These are phyloP conservation scores for Centrocercus urophasianus DNA, from an alignment of 2,113 vertebrate species.

Conservation along the genomic window DNA sequence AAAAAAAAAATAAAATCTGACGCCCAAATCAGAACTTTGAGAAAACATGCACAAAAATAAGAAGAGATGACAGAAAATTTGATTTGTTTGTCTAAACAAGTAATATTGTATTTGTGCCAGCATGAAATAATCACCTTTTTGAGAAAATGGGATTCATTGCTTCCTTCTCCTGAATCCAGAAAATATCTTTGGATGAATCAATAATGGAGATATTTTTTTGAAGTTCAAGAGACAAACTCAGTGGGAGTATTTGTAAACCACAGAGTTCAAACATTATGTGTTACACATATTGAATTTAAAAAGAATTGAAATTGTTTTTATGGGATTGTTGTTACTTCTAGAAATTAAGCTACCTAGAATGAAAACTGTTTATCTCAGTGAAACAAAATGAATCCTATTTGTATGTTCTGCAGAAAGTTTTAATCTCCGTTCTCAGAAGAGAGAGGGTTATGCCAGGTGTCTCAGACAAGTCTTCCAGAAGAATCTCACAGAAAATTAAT, in stretches of 20 bases:
- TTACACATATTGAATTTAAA: neutral
- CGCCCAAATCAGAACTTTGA: neutral
- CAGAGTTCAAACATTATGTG: neutral
- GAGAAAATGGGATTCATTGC: conserved; percentile 11
- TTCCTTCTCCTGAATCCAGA: conserved; percentile 14
- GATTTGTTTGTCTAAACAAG: conserved; percentile 6
- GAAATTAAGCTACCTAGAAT: neutral
- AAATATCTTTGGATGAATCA: conserved; percentile 11
- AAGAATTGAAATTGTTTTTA: neutral
- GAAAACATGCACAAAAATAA: conserved; percentile 44
- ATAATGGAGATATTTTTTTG: neutral
- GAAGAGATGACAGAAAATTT: conserved; percentile 6
- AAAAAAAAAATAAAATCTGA: neutral
- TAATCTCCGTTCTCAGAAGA: neutral
- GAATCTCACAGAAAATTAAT: neutral
- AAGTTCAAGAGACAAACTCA: neutral
- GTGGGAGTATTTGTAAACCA: neutral
- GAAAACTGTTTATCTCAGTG: neutral
- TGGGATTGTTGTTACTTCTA: neutral
- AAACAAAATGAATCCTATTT: neutral
- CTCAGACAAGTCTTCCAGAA: neutral
- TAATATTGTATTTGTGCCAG: neutral
- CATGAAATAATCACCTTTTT: conserved; percentile 29
- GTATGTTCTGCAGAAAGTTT: neutral
- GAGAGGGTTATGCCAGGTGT: neutral